phyloP scores from a whole-genome alignment of 1,140 invertebrate species.

The Tribolium madens region DNA sequence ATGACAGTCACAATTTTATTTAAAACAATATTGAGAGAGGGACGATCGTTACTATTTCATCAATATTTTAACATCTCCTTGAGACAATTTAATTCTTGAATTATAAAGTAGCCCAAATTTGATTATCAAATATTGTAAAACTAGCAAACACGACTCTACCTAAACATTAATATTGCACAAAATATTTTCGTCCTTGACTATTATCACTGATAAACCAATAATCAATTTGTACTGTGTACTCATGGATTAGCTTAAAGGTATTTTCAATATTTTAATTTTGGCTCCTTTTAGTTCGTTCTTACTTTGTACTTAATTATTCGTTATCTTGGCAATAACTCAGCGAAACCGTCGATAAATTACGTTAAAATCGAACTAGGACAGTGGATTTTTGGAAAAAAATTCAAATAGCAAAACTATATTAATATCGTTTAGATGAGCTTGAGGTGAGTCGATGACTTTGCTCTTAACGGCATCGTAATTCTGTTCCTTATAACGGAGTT shows the following conservation, averaged over 20 bases:
- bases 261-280: not conserved
- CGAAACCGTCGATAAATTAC: too few species aligned
- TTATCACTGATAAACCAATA: slow-evolving; percentile 34
- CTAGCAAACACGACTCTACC: slow-evolving; percentile 14
- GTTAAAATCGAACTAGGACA: not conserved
- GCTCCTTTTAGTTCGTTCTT: slow-evolving; percentile 14
- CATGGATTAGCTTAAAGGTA: slow-evolving; percentile 23
- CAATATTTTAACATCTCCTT: slow-evolving; percentile 18
- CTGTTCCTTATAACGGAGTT: slow-evolving; percentile 57
- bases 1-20: slow-evolving; percentile 19
- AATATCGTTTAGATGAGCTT: slow-evolving; percentile 53
- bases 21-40: not conserved
- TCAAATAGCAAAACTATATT: slow-evolving; percentile 49
- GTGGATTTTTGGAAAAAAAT: not conserved
- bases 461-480: slow-evolving; percentile 60
- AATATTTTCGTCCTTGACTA: slow-evolving; percentile 33
- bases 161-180: slow-evolving; percentile 27
- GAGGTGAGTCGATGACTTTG: slow-evolving; percentile 62
- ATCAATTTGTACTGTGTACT: slow-evolving; percentile 35
- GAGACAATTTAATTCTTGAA: not conserved
- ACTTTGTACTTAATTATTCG: not conserved
- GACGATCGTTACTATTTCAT: not conserved
- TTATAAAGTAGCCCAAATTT: slow-evolving; percentile 13
- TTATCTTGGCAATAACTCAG: not conserved
- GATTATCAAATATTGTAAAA: slow-evolving; percentile 30